phyloP scores from a whole-genome alignment of 1,140 invertebrate species.

The Sitobion miscanthi region DNA sequence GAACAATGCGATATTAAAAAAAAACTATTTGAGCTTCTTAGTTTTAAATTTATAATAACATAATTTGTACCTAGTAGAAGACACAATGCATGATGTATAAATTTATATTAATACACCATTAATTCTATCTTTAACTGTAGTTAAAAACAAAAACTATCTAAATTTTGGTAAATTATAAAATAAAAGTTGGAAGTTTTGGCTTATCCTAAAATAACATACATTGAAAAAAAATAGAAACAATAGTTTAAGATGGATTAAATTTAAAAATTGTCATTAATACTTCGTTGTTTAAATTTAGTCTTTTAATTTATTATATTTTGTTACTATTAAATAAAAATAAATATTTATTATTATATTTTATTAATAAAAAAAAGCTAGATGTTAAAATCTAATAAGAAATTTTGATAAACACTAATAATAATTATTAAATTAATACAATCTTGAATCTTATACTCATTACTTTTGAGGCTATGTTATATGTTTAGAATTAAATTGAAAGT shows the following conservation, averaged over 20 bases:
- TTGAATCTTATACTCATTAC: background rate
- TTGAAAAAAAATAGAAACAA: background rate
- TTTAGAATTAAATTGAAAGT: too few species aligned
- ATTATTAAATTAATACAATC: background rate
- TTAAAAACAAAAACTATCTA: background rate
- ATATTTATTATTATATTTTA: too few species aligned
- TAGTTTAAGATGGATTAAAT: background rate
- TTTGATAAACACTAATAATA: background rate
- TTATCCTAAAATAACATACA: background rate
- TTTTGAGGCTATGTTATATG: background rate
- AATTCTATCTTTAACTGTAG: background rate
- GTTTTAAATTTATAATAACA: background rate
- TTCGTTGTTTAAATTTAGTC: background rate
- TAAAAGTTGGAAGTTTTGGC: background rate
- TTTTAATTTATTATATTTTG: background rate
- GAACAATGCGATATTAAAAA: background rate
- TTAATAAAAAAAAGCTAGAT: too few species aligned
- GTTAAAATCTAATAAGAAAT: background rate
- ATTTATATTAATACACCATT: background rate
- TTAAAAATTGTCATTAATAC: background rate
- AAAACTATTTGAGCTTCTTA: background rate
- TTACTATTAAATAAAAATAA: too few species aligned
- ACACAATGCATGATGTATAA: background rate
- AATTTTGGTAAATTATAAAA: background rate
- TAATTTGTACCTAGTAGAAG: background rate